These are phyloP conservation scores for Cisticola juncidis DNA, from an alignment of 2,113 vertebrate species.

Conservation along the genomic window DNA sequence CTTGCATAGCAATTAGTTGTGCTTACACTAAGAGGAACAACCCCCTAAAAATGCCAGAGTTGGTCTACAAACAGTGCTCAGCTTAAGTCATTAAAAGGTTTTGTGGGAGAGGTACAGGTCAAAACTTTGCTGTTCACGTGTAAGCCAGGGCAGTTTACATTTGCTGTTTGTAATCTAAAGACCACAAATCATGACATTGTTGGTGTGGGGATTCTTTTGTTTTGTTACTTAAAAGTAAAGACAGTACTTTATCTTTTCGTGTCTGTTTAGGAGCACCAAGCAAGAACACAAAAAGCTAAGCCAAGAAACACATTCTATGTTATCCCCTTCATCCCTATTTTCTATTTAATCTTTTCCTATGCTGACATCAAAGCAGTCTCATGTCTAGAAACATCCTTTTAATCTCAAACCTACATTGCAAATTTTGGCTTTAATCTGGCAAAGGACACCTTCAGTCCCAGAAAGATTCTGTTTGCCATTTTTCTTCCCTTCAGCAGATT, in stretches of 20 bases:
- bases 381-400: neutral
- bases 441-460: neutral
- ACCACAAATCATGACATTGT: neutral
- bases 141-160: neutral
- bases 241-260: neutral
- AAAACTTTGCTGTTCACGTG: neutral
- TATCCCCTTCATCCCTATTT: neutral
- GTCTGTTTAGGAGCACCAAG: neutral
- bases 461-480: neutral
- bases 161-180: neutral
- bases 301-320: neutral
- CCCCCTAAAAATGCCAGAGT: neutral
- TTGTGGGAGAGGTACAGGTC: neutral
- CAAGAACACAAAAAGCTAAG: neutral
- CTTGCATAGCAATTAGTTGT: neutral
- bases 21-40: neutral
- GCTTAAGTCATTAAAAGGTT: neutral
- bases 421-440: neutral
- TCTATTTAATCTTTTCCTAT: neutral
- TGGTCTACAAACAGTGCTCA: neutral
- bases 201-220: neutral
- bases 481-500: neutral
- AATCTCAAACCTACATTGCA: neutral
- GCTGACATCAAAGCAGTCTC: neutral
- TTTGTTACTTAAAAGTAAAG: neutral